Evolutionary conservation across 2,888 invertebrate genomes (phyloP).

Genomic region (Axea sp.): DNA sequence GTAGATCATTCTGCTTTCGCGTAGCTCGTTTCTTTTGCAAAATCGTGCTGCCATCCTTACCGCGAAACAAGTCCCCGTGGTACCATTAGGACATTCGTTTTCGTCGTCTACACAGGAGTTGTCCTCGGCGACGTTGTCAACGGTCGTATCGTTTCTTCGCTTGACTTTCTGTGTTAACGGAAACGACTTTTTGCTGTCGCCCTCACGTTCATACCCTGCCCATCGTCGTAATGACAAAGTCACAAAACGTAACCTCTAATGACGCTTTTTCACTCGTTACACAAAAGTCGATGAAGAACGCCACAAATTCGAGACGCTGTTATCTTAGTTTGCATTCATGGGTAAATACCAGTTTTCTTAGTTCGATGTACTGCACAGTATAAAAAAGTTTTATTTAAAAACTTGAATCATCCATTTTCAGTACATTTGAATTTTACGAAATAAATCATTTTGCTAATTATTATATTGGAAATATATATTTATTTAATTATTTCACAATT

Average conservation of each 20-base stretch:
- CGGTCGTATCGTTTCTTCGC: constrained; percentile 60
- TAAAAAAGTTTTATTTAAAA: not conserved
- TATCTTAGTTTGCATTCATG: constrained; percentile 41
- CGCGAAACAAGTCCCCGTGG: constrained; percentile 70
- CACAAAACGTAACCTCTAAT: constrained; percentile 62
- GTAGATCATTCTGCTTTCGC: constrained; percentile 57
- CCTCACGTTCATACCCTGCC: constrained; percentile 42
- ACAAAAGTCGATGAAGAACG: constrained; percentile 32
- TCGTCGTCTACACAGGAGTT: constrained; percentile 58
- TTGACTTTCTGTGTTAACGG: constrained; percentile 60
- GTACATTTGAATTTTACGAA: no score
- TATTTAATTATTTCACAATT: no score
- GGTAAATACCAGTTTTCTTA: not conserved
- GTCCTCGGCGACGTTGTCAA: constrained; percentile 59
- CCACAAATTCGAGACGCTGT: constrained; percentile 28
- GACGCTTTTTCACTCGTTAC: constrained; percentile 59
- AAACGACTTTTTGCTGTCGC: constrained; percentile 59
- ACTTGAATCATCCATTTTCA: no score
- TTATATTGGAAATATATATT: no score
- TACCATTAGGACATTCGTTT: constrained; percentile 70
- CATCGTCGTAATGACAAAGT: constrained; percentile 59
- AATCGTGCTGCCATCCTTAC: constrained; percentile 55
- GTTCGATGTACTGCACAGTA: not conserved
- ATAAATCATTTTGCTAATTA: no score
- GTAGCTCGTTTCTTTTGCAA: constrained; percentile 60